Evolutionary conservation across 1,140 invertebrate genomes (phyloP).

Genomic region (Marisa cornuarietis): DNA sequence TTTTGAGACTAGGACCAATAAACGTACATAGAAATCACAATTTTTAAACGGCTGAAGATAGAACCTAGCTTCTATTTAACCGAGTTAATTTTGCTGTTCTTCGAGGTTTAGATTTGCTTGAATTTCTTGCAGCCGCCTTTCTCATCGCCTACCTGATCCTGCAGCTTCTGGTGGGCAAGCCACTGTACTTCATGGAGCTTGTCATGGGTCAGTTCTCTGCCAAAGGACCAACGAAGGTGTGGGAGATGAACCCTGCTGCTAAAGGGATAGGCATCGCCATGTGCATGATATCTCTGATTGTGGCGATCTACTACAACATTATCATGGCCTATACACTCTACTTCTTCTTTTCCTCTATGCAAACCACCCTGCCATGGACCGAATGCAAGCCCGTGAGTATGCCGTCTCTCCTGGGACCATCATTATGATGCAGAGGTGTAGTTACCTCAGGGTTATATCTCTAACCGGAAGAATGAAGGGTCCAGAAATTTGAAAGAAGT

Average conservation of each 20-base stretch:
- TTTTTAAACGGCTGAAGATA: not conserved
- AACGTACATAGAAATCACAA: not conserved
- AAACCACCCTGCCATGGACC: slow-evolving; percentile 66
- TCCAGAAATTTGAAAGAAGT: no score
- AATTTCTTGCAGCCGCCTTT: slow-evolving; percentile 68
- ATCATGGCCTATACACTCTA: slow-evolving; percentile 67
- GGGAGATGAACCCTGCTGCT: slow-evolving; percentile 62
- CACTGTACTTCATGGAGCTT: slow-evolving; percentile 69
- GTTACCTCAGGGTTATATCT: no score
- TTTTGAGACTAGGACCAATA: not conserved
- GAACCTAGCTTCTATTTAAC: no score
- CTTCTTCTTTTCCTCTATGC: slow-evolving; percentile 65
- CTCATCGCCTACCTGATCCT: slow-evolving; percentile 71
- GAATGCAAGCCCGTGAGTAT: slow-evolving; percentile 61
- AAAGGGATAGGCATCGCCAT: slow-evolving; percentile 79
- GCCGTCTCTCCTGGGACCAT: no score
- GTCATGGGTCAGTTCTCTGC: slow-evolving; percentile 67
- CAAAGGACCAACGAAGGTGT: slow-evolving; percentile 64
- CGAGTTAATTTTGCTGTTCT: not conserved
- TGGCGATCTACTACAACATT: slow-evolving; percentile 73
- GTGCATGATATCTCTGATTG: slow-evolving; percentile 82
- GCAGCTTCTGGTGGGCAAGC: slow-evolving; percentile 70
- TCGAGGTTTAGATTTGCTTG: not conserved
- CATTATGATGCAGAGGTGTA: no score
- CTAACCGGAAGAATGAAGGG: no score